These are phyloP conservation scores for Sphecodes monilicornis DNA, from an alignment of 2,888 invertebrate species.

Conservation along the genomic window DNA sequence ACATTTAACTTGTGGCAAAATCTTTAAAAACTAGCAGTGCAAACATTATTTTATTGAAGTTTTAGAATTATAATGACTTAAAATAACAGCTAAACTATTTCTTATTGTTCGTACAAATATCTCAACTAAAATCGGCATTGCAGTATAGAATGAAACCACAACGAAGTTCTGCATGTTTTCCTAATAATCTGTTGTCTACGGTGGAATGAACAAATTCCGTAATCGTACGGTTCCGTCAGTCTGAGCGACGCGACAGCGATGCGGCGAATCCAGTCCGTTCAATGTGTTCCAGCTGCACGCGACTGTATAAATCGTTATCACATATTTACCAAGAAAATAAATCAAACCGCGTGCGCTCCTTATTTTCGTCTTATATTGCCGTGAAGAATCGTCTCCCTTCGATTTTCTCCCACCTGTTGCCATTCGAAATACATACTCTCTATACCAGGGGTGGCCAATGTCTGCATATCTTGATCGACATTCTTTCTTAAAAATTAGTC, in stretches of 20 bases:
- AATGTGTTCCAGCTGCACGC: slow-evolving; percentile 9
- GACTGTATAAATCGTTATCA: slow-evolving; percentile 42
- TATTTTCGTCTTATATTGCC: neutral
- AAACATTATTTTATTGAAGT: too few relatives aligned
- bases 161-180: neutral
- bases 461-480: too few relatives aligned
- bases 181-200: neutral
- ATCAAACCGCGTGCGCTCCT: neutral
- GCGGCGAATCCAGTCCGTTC: neutral
- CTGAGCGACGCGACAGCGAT: neutral
- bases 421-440: neutral
- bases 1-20: too few relatives aligned
- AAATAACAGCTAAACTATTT: too few relatives aligned
- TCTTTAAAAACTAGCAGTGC: too few relatives aligned
- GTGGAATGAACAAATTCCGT: neutral
- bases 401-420: neutral
- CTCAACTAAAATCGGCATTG: too few relatives aligned
- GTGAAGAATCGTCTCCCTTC: neutral
- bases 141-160: neutral
- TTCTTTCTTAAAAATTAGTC: too few relatives aligned
- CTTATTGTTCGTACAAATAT: too few relatives aligned
- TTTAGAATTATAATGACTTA: too few relatives aligned
- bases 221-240: neutral
- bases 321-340: slow-evolving; percentile 49
- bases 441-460: too few relatives aligned